phyloP scores from a whole-genome alignment of 2,888 invertebrate genomes.

The Stenichneumon culpator region DNA sequence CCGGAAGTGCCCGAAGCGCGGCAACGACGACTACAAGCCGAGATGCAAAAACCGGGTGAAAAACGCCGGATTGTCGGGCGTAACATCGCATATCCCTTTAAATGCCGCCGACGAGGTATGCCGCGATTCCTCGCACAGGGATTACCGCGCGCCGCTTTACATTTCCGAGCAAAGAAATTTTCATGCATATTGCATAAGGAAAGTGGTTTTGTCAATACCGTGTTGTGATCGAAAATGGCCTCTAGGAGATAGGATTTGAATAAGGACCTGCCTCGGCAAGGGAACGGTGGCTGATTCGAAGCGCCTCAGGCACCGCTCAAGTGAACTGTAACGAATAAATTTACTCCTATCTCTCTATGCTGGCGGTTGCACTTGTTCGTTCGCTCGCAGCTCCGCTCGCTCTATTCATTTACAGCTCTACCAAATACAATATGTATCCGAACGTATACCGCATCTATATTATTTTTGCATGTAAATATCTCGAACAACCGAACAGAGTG shows the following conservation, averaged over 20 bases:
- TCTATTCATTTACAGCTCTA: conserved; percentile 61
- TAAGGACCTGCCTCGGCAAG: conserved; percentile 73
- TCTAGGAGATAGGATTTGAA: conserved; percentile 81
- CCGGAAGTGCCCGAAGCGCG: neutral
- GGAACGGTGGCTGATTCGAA: conserved; percentile 66
- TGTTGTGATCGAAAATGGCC: conserved; percentile 82
- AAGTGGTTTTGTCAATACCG: conserved; percentile 81
- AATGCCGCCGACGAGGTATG: conserved; percentile 48
- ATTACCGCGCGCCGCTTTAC: conserved; percentile 69
- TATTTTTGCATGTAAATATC: conserved; percentile 41
- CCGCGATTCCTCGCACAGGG: conserved; percentile 56
- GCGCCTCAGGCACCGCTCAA: conserved; percentile 71
- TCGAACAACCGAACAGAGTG: conserved; percentile 24
- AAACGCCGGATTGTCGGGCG: neutral
- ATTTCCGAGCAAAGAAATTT: conserved; percentile 68
- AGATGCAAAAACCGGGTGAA: conserved; percentile 14
- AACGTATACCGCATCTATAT: neutral
- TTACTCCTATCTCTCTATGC: conserved; percentile 65
- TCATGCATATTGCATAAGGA: conserved; percentile 79
- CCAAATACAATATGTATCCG: conserved; percentile 33
- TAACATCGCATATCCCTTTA: conserved; percentile 58
- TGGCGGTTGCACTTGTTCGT: conserved; percentile 42
- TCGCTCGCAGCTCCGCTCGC: conserved; percentile 34
- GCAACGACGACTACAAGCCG: neutral
- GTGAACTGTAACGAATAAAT: conserved; percentile 80